A percentile compares a stretch with the other conserved stretches of the same genome.
These are phyloP conservation scores for Ceratina australensis DNA, from an alignment of 1,140 invertebrate species.

Conservation along the genomic window DNA sequence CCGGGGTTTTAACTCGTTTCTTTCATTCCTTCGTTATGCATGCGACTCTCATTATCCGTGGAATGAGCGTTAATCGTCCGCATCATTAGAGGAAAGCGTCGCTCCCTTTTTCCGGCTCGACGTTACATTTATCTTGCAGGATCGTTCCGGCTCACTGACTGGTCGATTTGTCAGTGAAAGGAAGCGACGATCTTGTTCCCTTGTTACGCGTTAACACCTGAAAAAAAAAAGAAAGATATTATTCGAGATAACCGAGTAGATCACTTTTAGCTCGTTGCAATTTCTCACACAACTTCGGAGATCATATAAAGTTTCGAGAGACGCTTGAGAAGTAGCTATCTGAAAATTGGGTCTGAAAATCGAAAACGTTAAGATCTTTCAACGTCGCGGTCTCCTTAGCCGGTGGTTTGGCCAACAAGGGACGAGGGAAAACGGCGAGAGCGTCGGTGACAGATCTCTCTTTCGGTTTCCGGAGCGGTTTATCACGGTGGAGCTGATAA, in stretches of 20 bases:
- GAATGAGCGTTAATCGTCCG: conserved; percentile 30
- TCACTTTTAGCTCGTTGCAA: too few species aligned
- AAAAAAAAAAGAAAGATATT: too few species aligned
- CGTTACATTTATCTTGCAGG: background rate
- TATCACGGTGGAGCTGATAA: conserved; percentile 52
- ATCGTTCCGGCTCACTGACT: background rate
- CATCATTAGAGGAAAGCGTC: conserved; percentile 6
- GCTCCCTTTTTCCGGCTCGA: background rate
- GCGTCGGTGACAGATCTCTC: conserved; percentile 11
- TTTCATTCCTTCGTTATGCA: conserved; percentile 24
- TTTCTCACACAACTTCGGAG: too few species aligned
- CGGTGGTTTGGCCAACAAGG: background rate
- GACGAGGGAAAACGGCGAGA: background rate
- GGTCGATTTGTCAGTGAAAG: background rate
- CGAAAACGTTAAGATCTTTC: too few species aligned
- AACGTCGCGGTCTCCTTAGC: too few species aligned
- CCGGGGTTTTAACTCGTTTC: background rate
- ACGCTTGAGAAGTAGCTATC: too few species aligned
- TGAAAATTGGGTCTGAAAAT: too few species aligned
- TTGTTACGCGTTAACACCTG: too few species aligned
- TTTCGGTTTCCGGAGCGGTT: conserved; percentile 20
- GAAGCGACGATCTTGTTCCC: background rate
- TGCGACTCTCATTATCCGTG: conserved; percentile 29
- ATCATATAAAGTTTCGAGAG: too few species aligned
- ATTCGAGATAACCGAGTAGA: too few species aligned